Base-by-base conservation (phyloP, 2,888 invertebrate genomes). In the Philhelius pedissequus region DNA sequence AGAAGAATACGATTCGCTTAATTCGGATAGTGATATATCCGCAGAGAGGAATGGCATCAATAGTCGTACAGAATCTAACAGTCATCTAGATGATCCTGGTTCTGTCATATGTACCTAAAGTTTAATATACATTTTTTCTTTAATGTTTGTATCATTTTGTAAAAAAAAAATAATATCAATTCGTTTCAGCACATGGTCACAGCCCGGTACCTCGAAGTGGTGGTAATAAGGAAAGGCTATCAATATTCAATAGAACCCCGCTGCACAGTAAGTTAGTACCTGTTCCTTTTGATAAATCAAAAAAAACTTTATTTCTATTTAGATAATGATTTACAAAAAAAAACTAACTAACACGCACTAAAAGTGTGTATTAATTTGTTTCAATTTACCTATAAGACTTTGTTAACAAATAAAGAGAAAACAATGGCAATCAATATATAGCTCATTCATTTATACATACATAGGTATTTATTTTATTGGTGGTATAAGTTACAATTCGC, bases 251-350 rank as follows among this genome's bases (percentile, higher is more conserved):
- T 87, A 92, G 92, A 90, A 92, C 92, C 81, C 89, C 91, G 88
- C 93, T 93, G 91, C 93, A 93, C 92, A 93, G 93, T 93, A 93
- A 93, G 93, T 93, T 93, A 93, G 93, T 93, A 93, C 92, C 92
- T 91, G 89, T 90, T 91, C 90, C 89, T 90, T 71, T 80, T 74
- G 48, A 45, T 81, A 30, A 40, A 60, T 7, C 20, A 22, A 48
- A 11, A 20, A 7, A 43, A 6, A n/a, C 7, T 18, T 43, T 18
- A 43, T 43, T 18, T 43, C 9, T 43, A 43, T 18, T 43, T 18
- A 43, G 4, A 18, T 43, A 43, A 9, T 18, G 4, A 5, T 43
- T 43, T 7, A 32, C 25, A 25, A 25, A 3, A 25, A 25, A 3
- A 25, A 25, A 4, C 3, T 25, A 25, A 25, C 3, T 4, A 3